phyloP scores from a whole-genome alignment of 2,113 vertebrate genomes.

The Menura novaehollandiae region DNA sequence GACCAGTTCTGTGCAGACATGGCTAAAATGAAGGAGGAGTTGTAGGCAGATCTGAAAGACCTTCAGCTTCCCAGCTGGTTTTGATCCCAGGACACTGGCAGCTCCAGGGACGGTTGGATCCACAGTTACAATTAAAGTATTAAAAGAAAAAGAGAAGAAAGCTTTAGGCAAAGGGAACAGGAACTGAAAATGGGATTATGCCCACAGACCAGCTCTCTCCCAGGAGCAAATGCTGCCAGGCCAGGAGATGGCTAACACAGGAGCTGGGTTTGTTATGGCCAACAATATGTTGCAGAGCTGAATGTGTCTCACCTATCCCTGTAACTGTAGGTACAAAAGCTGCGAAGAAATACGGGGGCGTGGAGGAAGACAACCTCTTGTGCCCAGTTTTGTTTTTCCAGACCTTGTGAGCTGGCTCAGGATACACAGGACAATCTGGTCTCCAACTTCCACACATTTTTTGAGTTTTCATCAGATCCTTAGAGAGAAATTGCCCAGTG shows the following conservation, averaged over 20 bases:
- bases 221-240: background rate
- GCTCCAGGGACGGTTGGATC: background rate
- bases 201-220: background rate
- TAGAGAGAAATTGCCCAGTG: background rate
- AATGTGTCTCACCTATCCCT: background rate
- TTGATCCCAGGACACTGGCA: background rate
- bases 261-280: background rate
- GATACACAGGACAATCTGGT: background rate
- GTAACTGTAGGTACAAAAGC: background rate
- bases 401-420: background rate
- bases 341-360: fast-evolving
- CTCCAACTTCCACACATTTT: background rate
- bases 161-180: background rate
- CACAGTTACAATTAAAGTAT: background rate
- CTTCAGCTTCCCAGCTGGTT: background rate
- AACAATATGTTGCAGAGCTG: background rate
- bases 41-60: background rate
- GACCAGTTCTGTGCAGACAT: background rate
- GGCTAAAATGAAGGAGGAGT: background rate
- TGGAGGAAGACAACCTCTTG: background rate
- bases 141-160: background rate
- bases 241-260: background rate
- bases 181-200: background rate
- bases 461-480: background rate
- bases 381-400: background rate